A percentile compares a stretch with the other conserved stretches of the same genome.
These are phyloP conservation scores for Phymorhynchus buccinoides DNA, from an alignment of 1,140 invertebrate genomes.

Conservation along the genomic window DNA sequence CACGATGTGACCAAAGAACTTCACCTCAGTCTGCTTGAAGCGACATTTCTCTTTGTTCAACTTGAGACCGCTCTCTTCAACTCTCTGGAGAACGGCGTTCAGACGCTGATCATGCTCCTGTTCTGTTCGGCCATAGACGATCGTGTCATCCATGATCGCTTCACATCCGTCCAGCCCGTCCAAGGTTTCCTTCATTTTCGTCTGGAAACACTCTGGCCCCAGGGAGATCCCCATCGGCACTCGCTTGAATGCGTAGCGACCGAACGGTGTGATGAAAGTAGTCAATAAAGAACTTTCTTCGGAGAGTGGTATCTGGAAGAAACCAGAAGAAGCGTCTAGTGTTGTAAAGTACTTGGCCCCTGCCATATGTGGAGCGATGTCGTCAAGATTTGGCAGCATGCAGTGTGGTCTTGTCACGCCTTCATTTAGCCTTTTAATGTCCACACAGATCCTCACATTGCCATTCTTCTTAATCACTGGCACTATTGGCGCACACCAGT, in stretches of 20 bases:
- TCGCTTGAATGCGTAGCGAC: neutral
- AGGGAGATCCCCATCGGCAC: neutral
- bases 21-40: slow-evolving; percentile 48
- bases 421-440: too few relatives aligned
- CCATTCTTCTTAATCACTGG: too few relatives aligned
- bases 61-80: slow-evolving; percentile 54
- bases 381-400: too few relatives aligned
- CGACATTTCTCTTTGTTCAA: slow-evolving; percentile 70
- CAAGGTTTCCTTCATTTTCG: slow-evolving; percentile 44
- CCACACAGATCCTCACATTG: too few relatives aligned
- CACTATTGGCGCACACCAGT: too few relatives aligned
- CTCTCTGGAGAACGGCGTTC: slow-evolving; percentile 50
- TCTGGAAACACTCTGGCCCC: neutral
- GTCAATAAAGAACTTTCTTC: neutral
- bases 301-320: neutral
- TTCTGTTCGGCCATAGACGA: slow-evolving; percentile 52
- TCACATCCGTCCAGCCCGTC: slow-evolving; percentile 38
- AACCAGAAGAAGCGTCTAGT: too few relatives aligned
- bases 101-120: slow-evolving; percentile 55
- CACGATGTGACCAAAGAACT: slow-evolving; percentile 43
- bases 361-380: too few relatives aligned
- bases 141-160: slow-evolving; percentile 56
- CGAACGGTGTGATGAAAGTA: neutral
- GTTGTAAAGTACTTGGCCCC: too few relatives aligned
- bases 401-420: too few relatives aligned